These are phyloP conservation scores for Eupithecia abbreviata DNA, from an alignment of 2,888 invertebrate genomes.

Conservation along the genomic window DNA sequence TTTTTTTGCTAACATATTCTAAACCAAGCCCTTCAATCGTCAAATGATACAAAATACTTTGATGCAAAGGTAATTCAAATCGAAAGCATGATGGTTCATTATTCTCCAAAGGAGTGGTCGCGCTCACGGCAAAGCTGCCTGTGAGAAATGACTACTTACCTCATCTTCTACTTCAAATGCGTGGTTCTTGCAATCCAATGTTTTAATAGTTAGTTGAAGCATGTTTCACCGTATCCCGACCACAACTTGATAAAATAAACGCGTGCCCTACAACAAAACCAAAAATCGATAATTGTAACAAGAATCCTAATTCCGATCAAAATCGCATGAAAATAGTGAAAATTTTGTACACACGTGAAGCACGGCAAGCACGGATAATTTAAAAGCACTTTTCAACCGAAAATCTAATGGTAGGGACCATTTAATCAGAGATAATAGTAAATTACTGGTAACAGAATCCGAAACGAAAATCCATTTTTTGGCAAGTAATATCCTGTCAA, in stretches of 20 bases:
- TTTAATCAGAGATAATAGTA: slow-evolving; percentile 13
- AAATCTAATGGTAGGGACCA: slow-evolving; percentile 8
- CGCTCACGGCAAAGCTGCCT: slow-evolving; percentile 6
- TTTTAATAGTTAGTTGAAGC: slow-evolving; percentile 95
- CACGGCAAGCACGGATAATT: slow-evolving; percentile 29
- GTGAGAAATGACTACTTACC: slow-evolving; percentile 79
- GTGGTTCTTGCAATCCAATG: slow-evolving; percentile 94
- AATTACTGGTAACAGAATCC: slow-evolving; percentile 20
- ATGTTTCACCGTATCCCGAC: slow-evolving; percentile 67
- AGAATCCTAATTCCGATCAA: slow-evolving; percentile 13
- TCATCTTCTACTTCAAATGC: slow-evolving; percentile 91
- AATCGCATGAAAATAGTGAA: slow-evolving; percentile 5
- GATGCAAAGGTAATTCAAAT: not conserved
- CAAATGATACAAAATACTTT: not conserved
- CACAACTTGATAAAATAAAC: slow-evolving; percentile 19
- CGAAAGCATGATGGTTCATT: not conserved
- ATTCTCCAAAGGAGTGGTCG: slow-evolving; percentile 4
- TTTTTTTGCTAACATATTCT: not conserved
- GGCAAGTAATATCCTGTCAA: slow-evolving; percentile 4
- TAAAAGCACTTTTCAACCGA: slow-evolving; percentile 14
- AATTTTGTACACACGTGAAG: slow-evolving; percentile 22
- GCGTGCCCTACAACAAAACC: slow-evolving; percentile 34
- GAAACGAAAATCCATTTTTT: slow-evolving; percentile 27
- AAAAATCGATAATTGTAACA: slow-evolving; percentile 38
- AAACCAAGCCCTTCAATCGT: not conserved